Base-by-base conservation (phyloP, 2,113 vertebrate genomes). In the Austrofundulus limnaeus region DNA sequence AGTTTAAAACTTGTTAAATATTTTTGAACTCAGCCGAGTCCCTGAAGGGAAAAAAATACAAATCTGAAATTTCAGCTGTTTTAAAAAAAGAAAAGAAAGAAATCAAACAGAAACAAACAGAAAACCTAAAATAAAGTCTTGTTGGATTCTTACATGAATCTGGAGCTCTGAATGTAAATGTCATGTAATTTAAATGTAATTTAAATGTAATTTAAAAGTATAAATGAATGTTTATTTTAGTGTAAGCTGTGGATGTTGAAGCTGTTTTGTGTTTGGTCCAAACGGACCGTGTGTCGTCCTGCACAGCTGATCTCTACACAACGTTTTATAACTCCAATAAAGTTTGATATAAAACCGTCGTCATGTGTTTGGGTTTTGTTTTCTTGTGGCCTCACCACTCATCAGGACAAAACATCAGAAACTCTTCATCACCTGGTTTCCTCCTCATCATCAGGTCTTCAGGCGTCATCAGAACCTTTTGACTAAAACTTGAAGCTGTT, bases 281-380 rank as follows among this genome's bases (percentile, higher is more conserved):
- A 65, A 73, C 61, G 62, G 66, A 55, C 52, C 47, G 42, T 77
- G 78, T 88, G 78, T 77, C 48, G 66, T 82, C 75, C 65, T 84
- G 75, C 88, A 72, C 80, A 85, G 80, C 70, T 60, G 92, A 91
- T 78, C n/a, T n/a, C n/a, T n/a, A n/a, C n/a, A n/a, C n/a, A 84
- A 87, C 64, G 84, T 95, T 96, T 96, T 96, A 93, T 94, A 94
- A 94, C 93, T 89, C 94, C 91, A 95, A 95, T 95, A 94, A 93
- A 94, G 50, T 72, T 87, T 85, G 93, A 31, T 91, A 90, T 83
- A 54, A 61, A 71, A 81, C 39, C 17, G 23, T 19, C 43, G 10
- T 14, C 5, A 34, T 34, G 31, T 5, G 31, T 34, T 34, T 34
- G 6, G 31, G 5, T 5, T 34, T 34, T 34, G 5, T 2, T 34